These are phyloP conservation scores for Paramisgurnus dabryanus DNA, from an alignment of 2,113 vertebrate species.

Conservation along the genomic window DNA sequence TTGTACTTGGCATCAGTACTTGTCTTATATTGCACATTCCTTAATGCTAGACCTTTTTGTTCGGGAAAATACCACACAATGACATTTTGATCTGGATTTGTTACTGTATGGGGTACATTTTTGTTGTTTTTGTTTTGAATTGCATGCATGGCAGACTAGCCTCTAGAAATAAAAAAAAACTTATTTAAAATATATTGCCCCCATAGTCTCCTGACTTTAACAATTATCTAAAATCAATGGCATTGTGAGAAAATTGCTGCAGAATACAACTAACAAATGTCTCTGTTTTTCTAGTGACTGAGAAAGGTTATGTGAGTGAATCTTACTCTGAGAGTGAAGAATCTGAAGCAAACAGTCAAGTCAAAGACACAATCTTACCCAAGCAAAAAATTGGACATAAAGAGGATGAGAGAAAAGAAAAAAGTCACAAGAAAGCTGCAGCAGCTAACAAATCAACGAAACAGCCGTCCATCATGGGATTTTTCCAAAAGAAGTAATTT, in stretches of 20 bases:
- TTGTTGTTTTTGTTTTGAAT: neutral
- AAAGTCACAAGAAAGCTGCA: conserved; percentile 75
- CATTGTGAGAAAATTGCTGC: neutral
- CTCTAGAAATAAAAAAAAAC: too few relatives aligned
- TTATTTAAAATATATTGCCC: neutral
- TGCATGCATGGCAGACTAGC: neutral
- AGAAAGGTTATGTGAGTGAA: conserved; percentile 89
- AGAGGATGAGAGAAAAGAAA: conserved; percentile 77
- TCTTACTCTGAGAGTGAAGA: conserved; percentile 91
- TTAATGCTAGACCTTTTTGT: neutral
- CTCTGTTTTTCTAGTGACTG: conserved; percentile 81
- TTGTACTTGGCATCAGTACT: conserved; percentile 7
- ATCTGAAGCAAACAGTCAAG: conserved; percentile 60
- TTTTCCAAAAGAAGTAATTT: conserved; percentile 89
- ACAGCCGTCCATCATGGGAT: conserved; percentile 91
- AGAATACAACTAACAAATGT: neutral
- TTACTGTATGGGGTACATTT: neutral
- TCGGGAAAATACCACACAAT: neutral
- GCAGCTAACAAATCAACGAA: conserved; percentile 77
- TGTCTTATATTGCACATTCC: conserved; percentile 3
- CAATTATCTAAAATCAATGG: neutral
- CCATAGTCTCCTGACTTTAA: neutral
- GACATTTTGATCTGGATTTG: neutral
- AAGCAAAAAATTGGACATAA: conserved; percentile 62
- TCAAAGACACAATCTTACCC: conserved; percentile 38